Conservation (phyloP, 2,797 vertebrate genomes). For the Heterohyrax brucei region DNA sequence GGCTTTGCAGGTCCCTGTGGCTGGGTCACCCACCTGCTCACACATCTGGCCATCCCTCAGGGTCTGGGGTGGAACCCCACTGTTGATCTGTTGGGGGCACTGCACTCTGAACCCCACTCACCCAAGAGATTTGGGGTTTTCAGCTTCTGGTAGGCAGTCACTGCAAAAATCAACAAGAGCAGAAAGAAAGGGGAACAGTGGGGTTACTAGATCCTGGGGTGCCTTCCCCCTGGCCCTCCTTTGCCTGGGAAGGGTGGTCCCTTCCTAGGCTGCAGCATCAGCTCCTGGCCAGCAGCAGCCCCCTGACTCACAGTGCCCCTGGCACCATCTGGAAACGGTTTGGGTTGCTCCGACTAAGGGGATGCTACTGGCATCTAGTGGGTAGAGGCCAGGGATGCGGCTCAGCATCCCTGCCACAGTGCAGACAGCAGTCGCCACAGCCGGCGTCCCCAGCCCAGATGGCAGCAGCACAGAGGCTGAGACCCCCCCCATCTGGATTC, state of each 20-base stretch:
- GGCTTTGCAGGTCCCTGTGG: neutral
- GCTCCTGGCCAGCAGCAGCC: neutral
- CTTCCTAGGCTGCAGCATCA: neutral
- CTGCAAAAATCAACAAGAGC: slow-evolving; percentile 1
- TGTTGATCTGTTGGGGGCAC: neutral
- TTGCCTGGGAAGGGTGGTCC: slow-evolving; percentile 24
- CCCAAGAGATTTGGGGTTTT: neutral
- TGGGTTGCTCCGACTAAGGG: slow-evolving; percentile 39
- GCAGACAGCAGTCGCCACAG: neutral
- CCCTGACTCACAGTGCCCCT: slow-evolving; percentile 9
- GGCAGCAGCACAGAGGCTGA: neutral
- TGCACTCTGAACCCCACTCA: neutral
- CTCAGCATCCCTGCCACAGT: neutral
- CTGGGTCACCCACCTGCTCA: neutral
- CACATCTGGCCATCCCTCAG: neutral
- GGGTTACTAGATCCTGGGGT: neutral
- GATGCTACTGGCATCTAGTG: slow-evolving; percentile 76
- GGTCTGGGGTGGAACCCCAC: neutral
- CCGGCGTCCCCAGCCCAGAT: neutral
- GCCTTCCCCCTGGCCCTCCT: neutral
- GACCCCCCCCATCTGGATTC: neutral
- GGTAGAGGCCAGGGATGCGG: slow-evolving; percentile 55
- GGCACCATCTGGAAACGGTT: slow-evolving; percentile 8
- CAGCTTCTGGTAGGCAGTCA: neutral
- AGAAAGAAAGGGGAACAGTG: neutral